phyloP scores from a whole-genome alignment of 92 coral and sea anemone species.

The Palythoa grandis region DNA sequence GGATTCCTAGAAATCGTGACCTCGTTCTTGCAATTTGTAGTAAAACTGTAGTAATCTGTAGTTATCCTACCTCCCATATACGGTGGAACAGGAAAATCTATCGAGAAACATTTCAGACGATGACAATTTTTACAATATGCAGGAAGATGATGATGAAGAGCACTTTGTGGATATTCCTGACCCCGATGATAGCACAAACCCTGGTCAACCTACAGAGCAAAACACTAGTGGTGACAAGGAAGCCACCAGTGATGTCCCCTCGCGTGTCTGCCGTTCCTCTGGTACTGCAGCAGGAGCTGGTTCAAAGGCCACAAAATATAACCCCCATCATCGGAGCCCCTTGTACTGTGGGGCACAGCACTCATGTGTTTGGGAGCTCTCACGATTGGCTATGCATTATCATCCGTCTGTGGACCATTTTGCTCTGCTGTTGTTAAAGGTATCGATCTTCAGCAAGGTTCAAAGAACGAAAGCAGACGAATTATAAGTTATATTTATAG shows the following conservation, averaged over 20 bases:
- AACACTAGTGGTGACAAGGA: conserved; percentile 22
- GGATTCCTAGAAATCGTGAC: too few relatives aligned
- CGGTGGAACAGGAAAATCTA: too few relatives aligned
- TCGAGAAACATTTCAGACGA: not conserved
- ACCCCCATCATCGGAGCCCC: conserved; percentile 81
- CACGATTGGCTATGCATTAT: conserved; percentile 78
- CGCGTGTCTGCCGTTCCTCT: conserved; percentile 10
- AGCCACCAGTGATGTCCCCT: conserved; percentile 20
- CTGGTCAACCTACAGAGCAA: conserved; percentile 34
- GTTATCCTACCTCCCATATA: too few relatives aligned
- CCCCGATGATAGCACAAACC: conserved; percentile 43
- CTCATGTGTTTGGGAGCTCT: conserved; percentile 90
- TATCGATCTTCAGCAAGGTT: not conserved
- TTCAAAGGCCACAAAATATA: conserved; percentile 50
- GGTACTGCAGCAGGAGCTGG: conserved; percentile 30
- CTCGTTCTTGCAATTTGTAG: too few relatives aligned
- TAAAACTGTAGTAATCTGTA: too few relatives aligned
- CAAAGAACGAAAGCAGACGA: not conserved
- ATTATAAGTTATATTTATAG: not conserved
- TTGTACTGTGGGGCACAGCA: conserved; percentile 86
- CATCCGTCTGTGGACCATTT: conserved; percentile 93
- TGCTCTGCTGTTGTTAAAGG: conserved; percentile 77
- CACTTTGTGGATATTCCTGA: conserved; percentile 81
- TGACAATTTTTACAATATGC: not conserved
- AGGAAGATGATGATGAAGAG: conserved; percentile 97